These are phyloP conservation scores for Acanthococcus lagerstroemiae DNA, from an alignment of 2,888 invertebrate species.

Conservation along the genomic window DNA sequence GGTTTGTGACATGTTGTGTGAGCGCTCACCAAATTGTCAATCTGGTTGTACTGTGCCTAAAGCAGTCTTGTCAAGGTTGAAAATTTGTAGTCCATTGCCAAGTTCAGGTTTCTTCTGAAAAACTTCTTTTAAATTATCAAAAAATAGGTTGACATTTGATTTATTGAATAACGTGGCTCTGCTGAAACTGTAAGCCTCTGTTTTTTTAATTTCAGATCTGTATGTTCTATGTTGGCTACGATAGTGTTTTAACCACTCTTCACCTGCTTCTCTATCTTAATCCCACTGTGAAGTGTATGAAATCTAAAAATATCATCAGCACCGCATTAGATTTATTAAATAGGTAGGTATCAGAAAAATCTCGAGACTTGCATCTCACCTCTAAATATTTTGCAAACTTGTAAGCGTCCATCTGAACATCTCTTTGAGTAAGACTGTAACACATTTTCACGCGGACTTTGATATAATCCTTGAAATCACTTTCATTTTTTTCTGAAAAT, in stretches of 20 bases:
- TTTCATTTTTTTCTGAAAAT: not conserved
- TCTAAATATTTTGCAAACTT: not conserved
- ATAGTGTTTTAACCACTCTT: slow-evolving; percentile 33
- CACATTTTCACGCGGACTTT: not conserved
- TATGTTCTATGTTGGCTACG: slow-evolving; percentile 27
- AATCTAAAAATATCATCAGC: not conserved
- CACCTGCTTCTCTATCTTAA: slow-evolving; percentile 31
- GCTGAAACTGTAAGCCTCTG: slow-evolving; percentile 31
- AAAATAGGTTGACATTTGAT: slow-evolving; percentile 19
- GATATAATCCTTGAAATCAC: not conserved
- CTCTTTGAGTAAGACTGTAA: not conserved
- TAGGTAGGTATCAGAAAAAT: not conserved
- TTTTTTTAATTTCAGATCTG: too few relatives aligned
- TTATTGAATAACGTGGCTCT: slow-evolving; percentile 30
- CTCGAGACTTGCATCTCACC: not conserved
- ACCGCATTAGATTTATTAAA: not conserved
- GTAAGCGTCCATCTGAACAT: not conserved
- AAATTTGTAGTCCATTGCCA: not conserved
- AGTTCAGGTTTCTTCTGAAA: not conserved
- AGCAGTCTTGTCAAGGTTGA: not conserved
- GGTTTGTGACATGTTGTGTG: too few relatives aligned
- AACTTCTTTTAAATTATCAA: slow-evolving; percentile 13
- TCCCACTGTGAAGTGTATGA: slow-evolving; percentile 32
- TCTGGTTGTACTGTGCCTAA: not conserved
- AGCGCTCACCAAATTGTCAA: too few relatives aligned